Evolutionary conservation across 1,140 invertebrate species (phyloP).

Genomic region (Lerema accius): DNA sequence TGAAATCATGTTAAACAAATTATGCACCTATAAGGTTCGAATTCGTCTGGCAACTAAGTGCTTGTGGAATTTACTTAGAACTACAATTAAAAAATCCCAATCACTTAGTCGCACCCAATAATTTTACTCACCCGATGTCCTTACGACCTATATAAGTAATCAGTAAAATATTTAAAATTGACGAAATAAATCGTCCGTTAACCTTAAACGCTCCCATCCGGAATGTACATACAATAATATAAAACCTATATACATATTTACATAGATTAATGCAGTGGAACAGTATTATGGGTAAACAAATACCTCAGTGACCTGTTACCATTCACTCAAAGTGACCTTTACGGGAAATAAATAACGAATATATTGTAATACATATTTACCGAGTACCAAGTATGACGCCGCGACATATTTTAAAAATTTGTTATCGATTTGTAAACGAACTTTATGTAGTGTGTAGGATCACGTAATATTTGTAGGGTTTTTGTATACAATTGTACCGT

Average conservation of each 20-base stretch:
- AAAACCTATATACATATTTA: constrained; percentile 38
- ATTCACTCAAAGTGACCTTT: constrained; percentile 41
- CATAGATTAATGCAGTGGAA: constrained; percentile 54
- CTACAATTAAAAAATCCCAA: too few species aligned
- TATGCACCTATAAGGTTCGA: too few species aligned
- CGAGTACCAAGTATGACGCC: constrained; percentile 4
- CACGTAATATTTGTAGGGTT: constrained; percentile 16
- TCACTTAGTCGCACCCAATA: too few species aligned
- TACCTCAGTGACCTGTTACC: constrained; percentile 75
- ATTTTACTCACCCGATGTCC: too few species aligned
- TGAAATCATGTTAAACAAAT: too few species aligned
- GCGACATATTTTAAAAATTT: constrained; percentile 18
- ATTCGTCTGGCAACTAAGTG: too few species aligned
- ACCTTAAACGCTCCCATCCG: not conserved
- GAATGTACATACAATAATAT: constrained; percentile 35
- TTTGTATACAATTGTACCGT: constrained; percentile 23
- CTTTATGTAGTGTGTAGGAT: constrained; percentile 6
- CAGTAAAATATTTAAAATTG: too few species aligned
- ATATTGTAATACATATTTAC: constrained; percentile 21
- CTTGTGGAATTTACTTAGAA: too few species aligned
- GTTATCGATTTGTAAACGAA: constrained; percentile 18
- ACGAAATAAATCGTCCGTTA: not conserved
- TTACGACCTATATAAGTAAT: too few species aligned
- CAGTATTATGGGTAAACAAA: constrained; percentile 58
- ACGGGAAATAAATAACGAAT: constrained; percentile 23